Base-by-base conservation (phyloP, 1,140 invertebrate genomes). In the Chrysomallon squamiferum region DNA sequence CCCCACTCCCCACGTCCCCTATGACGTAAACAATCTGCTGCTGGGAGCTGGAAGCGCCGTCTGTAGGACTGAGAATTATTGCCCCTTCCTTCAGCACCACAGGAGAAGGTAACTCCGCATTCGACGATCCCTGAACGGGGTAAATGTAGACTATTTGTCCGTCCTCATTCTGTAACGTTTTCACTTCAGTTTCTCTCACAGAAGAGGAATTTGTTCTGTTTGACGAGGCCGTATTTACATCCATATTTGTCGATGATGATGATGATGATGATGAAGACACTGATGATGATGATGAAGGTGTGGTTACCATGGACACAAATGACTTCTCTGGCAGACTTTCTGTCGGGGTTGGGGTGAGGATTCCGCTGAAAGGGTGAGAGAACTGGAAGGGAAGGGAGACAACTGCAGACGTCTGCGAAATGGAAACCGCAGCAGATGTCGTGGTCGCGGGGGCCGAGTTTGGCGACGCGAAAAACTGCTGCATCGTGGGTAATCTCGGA, bases 381-480 rank as follows among this genome's bases (percentile, higher is more conserved):
- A 82, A 82, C 56, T 79, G 80, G 65, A 82, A 82, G 54, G 76
- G 72, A 47, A 72, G 65, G 59, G 65, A 72, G 4, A 54, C 62
- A 11, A 67, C 27, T 27, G 58, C 61, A 2, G 60, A 33, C 18
- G 27, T 52, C n/a, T 65, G 69, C 7, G 69, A 63, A 1, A 66
- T 22, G 15, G 45, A 32, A 9, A 45, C 59, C 7, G 25, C 9
- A 3, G 25, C 9, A 15, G 35, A 60, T 27, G 13, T 35, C 22
- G 35, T 49, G 18, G 58, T 13, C 38, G 13, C 27, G 18, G 22
- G 33, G 18, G 20, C 33, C 6, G 32, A 33, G 25, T 25, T 45
- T 5, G n/a, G 9, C 18, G 4, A 20, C 15, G 50, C n/a, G 20
- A 25, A 18, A n/a, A n/a, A n/a, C 9, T 63, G 49, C 25, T 11